Conservation (phyloP, 2,113 vertebrate genomes). For the Pachycephala philippinensis region DNA sequence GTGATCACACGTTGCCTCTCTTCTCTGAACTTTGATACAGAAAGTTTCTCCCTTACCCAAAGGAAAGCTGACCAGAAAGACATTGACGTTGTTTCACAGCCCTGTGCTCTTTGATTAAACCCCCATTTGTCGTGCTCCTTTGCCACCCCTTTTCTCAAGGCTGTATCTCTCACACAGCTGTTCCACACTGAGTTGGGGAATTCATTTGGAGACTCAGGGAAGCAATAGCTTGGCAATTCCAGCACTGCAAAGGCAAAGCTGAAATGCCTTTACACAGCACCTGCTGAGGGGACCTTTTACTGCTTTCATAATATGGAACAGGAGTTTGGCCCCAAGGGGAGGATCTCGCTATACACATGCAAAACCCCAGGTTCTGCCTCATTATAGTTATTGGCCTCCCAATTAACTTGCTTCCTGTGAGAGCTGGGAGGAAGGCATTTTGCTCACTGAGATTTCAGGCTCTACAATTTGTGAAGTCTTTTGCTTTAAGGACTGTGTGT, state of each 20-base stretch:
- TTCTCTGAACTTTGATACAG: not conserved
- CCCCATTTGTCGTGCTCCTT: slow-evolving; percentile 6
- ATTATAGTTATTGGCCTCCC: slow-evolving; percentile 61
- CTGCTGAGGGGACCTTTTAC: slow-evolving; percentile 67
- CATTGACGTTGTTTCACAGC: not conserved
- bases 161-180: slow-evolving; percentile 55
- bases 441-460: not conserved
- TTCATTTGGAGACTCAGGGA: slow-evolving; percentile 42
- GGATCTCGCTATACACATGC: slow-evolving; percentile 40
- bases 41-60: not conserved
- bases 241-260: slow-evolving; percentile 27
- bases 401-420: slow-evolving; percentile 65
- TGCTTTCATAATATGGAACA: slow-evolving; percentile 65
- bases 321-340: slow-evolving; percentile 66
- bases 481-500: not conserved
- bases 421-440: slow-evolving; percentile 42
- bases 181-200: slow-evolving; percentile 43
- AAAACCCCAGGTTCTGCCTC: slow-evolving; percentile 66
- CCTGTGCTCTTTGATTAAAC: slow-evolving; percentile 9
- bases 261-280: slow-evolving; percentile 57
- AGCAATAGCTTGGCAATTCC: slow-evolving; percentile 50
- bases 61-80: not conserved
- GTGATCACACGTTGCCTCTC: not conserved
- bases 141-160: slow-evolving; percentile 47
- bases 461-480: not conserved